These are phyloP conservation scores for Coelopa frigida DNA, from an alignment of 1,140 invertebrate species.

Conservation along the genomic window DNA sequence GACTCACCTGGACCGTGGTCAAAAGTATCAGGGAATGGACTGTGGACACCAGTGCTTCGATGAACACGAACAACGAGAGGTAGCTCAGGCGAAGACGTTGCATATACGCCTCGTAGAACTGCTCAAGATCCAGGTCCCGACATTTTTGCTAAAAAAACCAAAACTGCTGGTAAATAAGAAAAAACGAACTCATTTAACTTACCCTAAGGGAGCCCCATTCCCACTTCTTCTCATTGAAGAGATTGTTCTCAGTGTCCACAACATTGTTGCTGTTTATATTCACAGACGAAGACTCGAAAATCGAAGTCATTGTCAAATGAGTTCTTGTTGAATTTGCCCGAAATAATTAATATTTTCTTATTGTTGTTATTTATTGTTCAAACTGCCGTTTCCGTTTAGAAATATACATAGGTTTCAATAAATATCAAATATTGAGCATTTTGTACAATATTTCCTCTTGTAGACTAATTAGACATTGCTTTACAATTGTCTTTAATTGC, in stretches of 20 bases:
- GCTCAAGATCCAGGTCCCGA: conserved; percentile 62
- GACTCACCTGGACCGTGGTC: conserved; percentile 47
- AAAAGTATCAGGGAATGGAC: conserved; percentile 56
- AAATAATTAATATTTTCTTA: too few relatives aligned
- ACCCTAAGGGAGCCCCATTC: conserved; percentile 55
- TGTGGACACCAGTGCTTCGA: conserved; percentile 58
- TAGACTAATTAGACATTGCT: too few relatives aligned
- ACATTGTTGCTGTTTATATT: conserved; percentile 5
- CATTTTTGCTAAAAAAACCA: conserved; percentile 62
- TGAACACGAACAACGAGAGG: conserved; percentile 64
- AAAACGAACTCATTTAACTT: conserved; percentile 17
- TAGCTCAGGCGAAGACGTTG: conserved; percentile 68
- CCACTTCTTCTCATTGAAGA: conserved; percentile 47
- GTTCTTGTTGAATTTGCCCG: too few relatives aligned
- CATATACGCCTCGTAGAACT: conserved; percentile 65
- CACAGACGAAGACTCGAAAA: conserved; percentile 13
- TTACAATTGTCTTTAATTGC: too few relatives aligned
- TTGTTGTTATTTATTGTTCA: too few relatives aligned
- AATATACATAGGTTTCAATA: too few relatives aligned
- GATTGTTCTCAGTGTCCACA: conserved; percentile 6
- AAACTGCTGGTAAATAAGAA: conserved; percentile 2
- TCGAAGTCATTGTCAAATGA: conserved; percentile 14
- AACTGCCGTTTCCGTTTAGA: too few relatives aligned
- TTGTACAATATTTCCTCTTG: too few relatives aligned
- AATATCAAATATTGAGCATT: too few relatives aligned